Percentiles rank a stretch among this genome's conserved stretches.
These are phyloP conservation scores for Blera fallax DNA, from an alignment of 2,888 invertebrate genomes.

Conservation along the genomic window DNA sequence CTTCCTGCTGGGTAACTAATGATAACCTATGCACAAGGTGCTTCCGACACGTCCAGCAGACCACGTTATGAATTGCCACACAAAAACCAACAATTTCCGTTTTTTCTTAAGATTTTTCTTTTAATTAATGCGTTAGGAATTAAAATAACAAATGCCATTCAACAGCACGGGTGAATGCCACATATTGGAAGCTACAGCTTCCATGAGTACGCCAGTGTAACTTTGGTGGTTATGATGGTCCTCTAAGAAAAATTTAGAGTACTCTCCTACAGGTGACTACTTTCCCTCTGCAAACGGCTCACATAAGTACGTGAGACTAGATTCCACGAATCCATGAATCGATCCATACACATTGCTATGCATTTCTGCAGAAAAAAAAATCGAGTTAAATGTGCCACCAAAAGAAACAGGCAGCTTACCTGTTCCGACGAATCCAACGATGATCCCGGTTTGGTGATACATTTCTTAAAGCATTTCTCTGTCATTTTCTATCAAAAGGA, in stretches of 20 bases:
- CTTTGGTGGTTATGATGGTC: slow-evolving; percentile 33
- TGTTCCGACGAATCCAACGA: slow-evolving; percentile 94
- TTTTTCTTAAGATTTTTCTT: not conserved
- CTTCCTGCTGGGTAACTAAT: no score
- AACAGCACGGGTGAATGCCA: not conserved
- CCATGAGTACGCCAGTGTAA: not conserved
- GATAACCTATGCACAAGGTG: no score
- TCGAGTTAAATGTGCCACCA: not conserved
- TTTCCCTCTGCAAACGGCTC: slow-evolving; percentile 90
- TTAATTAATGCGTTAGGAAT: not conserved
- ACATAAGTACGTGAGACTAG: slow-evolving; percentile 95
- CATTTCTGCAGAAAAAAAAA: slow-evolving; percentile 89
- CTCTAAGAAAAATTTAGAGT: not conserved
- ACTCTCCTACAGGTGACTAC: slow-evolving; percentile 22
- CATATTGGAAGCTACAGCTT: not conserved
- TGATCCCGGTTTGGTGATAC: slow-evolving; percentile 94
- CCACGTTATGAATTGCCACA: no score
- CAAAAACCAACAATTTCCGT: not conserved
- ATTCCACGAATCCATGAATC: slow-evolving; percentile 98
- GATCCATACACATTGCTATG: slow-evolving; percentile 98
- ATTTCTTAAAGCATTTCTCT: slow-evolving; percentile 98
- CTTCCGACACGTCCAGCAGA: no score
- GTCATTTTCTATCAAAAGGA: slow-evolving; percentile 91
- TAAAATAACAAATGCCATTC: slow-evolving; percentile 13
- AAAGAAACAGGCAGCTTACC: slow-evolving; percentile 81